Evolutionary conservation across 2,113 vertebrate genomes (phyloP).

Genomic region (Danionella cerebrum): DNA sequence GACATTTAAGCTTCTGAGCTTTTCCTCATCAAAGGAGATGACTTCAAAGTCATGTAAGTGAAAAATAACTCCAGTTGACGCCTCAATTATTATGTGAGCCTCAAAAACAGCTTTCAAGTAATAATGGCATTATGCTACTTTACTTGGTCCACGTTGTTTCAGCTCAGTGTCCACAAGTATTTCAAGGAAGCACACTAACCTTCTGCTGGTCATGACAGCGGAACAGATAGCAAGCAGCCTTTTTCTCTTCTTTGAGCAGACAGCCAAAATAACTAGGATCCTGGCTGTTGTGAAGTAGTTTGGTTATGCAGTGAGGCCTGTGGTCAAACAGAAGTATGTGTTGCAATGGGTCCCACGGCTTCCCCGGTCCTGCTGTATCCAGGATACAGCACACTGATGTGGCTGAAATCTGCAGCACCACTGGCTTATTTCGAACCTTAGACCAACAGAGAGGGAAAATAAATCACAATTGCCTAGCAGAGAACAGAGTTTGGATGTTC

Average conservation of each 20-base stretch:
- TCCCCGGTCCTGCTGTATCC: conserved; percentile 53
- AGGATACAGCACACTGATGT: conserved; percentile 67
- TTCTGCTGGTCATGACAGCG: conserved; percentile 80
- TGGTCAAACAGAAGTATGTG: conserved; percentile 78
- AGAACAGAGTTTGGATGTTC: too few species aligned
- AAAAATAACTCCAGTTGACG: background rate
- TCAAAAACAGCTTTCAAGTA: too few species aligned
- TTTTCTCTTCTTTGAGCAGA: conserved; percentile 65
- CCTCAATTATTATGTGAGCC: too few species aligned
- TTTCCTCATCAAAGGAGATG: conserved; percentile 12
- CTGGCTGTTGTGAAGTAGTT: conserved; percentile 87
- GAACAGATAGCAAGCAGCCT: conserved; percentile 84
- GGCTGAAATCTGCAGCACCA: conserved; percentile 72
- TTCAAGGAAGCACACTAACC: conserved; percentile 72
- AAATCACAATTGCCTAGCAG: too few species aligned
- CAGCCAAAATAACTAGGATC: conserved; percentile 87
- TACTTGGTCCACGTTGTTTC: background rate
- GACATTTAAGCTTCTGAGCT: conserved; percentile 27
- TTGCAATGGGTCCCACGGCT: conserved; percentile 79
- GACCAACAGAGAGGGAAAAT: background rate
- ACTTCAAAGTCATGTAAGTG: background rate
- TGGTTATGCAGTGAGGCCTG: conserved; percentile 77
- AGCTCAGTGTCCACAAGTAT: background rate
- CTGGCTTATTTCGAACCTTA: conserved; percentile 40
- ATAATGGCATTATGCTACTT: background rate